Evolutionary conservation across 2,113 vertebrate species (phyloP).

Genomic region (Smithornis capensis): DNA sequence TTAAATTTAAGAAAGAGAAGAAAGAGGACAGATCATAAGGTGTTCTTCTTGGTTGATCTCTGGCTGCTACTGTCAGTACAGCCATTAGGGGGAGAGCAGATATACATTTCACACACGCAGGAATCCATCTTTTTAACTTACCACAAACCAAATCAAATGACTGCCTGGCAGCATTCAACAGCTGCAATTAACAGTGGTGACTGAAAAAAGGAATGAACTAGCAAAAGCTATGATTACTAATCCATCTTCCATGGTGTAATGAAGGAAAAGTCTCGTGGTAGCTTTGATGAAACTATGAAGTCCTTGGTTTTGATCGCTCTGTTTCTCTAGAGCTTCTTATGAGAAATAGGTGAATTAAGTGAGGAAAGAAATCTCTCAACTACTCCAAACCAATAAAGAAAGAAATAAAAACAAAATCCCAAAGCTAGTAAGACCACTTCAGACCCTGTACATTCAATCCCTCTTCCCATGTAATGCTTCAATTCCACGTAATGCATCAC

Average conservation of each 20-base stretch:
- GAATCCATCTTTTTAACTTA: background rate
- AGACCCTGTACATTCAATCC: background rate
- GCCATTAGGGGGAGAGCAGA: background rate
- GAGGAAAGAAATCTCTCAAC: background rate
- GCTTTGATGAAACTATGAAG: background rate
- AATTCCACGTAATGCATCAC: background rate
- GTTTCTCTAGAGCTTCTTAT: background rate
- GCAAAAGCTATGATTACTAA: background rate
- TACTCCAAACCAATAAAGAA: background rate
- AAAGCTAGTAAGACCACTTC: background rate
- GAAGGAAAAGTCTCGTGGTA: background rate
- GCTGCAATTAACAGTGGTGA: background rate
- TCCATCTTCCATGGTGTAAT: background rate
- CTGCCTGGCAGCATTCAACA: background rate
- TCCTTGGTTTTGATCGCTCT: background rate
- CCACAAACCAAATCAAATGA: background rate
- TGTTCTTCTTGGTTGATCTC: background rate
- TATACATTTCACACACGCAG: fast-evolving
- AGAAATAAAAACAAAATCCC: background rate
- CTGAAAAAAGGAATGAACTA: background rate
- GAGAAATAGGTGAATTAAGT: background rate
- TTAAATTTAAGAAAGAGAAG: background rate
- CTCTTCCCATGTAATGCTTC: background rate
- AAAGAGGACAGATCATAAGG: background rate
- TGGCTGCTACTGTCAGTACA: background rate